These are phyloP conservation scores for Lymantria monacha DNA, from an alignment of 2,888 invertebrate genomes.

Conservation along the genomic window DNA sequence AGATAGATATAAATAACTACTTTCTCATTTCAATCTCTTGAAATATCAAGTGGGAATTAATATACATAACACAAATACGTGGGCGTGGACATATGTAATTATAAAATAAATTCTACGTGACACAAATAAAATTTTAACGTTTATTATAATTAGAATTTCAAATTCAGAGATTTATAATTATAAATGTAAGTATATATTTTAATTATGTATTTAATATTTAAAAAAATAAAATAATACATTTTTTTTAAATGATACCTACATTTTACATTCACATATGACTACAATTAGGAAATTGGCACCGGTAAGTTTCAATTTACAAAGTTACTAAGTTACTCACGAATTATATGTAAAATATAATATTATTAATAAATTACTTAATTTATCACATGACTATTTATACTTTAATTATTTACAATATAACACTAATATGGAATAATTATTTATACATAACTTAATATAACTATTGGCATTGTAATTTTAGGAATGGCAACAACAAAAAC, in stretches of 20 bases:
- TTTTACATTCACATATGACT: constrained; percentile 26
- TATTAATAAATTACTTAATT: constrained; percentile 69
- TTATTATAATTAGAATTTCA: too few relatives aligned
- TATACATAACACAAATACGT: too few relatives aligned
- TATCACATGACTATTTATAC: constrained; percentile 67
- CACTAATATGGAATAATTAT: constrained; percentile 31
- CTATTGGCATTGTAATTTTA: constrained; percentile 13
- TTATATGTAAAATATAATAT: constrained; percentile 58
- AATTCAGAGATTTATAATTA: background rate
- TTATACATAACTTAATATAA: constrained; percentile 34
- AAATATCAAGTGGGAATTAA: too few relatives aligned
- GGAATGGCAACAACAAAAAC: constrained; percentile 7
- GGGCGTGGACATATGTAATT: too few relatives aligned
- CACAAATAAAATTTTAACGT: too few relatives aligned
- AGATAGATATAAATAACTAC: too few relatives aligned
- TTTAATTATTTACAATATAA: constrained; percentile 52
- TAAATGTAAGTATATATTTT: background rate
- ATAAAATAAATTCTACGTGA: too few relatives aligned
- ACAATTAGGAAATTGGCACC: constrained; percentile 62
- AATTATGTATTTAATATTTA: background rate
- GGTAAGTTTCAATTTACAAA: constrained; percentile 45
- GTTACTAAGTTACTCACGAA: constrained; percentile 44
- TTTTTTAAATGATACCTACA: constrained; percentile 17
- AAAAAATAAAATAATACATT: background rate
- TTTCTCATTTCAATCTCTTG: too few relatives aligned